Percentiles rank a stretch among this genome's conserved stretches.
Conservation (phyloP, 30 jellyfish, hydroid and myxozoan species). For the Aurelia aurita region DNA sequence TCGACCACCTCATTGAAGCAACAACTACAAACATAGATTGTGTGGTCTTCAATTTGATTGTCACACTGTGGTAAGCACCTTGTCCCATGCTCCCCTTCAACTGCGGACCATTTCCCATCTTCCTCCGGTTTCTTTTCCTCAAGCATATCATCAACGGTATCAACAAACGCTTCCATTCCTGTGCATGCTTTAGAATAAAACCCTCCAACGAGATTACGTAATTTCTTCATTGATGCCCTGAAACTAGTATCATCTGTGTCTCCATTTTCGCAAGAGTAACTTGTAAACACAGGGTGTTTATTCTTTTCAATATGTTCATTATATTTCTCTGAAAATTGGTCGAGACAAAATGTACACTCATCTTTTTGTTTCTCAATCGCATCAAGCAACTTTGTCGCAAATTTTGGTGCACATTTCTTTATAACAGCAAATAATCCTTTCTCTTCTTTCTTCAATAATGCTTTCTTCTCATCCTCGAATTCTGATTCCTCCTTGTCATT, state of each 20-base stretch:
- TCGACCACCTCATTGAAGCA: conserved; percentile 60
- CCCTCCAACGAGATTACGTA: conserved; percentile 64
- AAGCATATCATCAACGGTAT: conserved; percentile 20
- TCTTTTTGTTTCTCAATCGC: conserved; percentile 48
- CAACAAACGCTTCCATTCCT: conserved; percentile 18
- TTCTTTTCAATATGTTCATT: conserved; percentile 18
- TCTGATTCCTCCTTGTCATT: neutral
- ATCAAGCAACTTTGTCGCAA: conserved; percentile 52
- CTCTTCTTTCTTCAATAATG: neutral
- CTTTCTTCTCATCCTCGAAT: neutral
- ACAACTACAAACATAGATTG: conserved; percentile 52
- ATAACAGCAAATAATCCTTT: neutral
- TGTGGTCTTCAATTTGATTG: conserved; percentile 37
- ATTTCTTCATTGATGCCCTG: conserved; percentile 12
- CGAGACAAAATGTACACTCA: conserved; percentile 24
- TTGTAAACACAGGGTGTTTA: conserved; percentile 52
- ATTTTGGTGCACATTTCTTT: conserved; percentile 48
- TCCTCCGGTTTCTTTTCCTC: conserved; percentile 48
- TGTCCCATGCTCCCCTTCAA: conserved; percentile 55
- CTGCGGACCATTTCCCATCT: conserved; percentile 52
- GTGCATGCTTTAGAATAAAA: conserved; percentile 54
- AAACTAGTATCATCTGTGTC: neutral
- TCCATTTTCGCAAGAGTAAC: conserved; percentile 66
- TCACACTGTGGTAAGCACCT: conserved; percentile 44
- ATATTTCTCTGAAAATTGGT: conserved; percentile 31